Percentiles rank a stretch among this genome's conserved stretches.
phyloP scores from a whole-genome alignment of 2,113 vertebrate genomes.

The Oncorhynchus tshawytscha region DNA sequence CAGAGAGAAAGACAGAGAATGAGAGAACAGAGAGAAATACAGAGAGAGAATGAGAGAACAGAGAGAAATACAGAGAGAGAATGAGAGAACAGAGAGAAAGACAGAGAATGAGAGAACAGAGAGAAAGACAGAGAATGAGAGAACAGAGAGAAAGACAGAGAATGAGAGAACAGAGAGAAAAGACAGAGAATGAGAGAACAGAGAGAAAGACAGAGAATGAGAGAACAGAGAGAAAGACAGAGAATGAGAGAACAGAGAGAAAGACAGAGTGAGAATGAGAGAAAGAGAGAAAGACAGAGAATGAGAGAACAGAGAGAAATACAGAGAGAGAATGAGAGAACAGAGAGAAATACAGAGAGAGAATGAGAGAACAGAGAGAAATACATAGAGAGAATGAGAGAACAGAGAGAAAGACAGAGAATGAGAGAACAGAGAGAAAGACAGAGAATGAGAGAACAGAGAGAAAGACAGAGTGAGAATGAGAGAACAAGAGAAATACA shows the following conservation, averaged over 20 bases:
- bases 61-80: not conserved
- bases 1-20: too few relatives aligned
- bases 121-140: constrained; percentile 15
- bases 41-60: not conserved
- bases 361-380: not conserved
- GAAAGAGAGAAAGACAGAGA: too few relatives aligned
- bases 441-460: constrained; percentile 7
- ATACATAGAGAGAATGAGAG: too few relatives aligned
- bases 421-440: not conserved
- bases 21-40: too few relatives aligned
- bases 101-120: too few relatives aligned
- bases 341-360: not conserved
- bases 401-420: constrained; percentile 7
- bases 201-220: not conserved
- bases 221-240: too few relatives aligned
- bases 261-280: too few relatives aligned
- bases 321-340: not conserved
- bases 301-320: too few relatives aligned
- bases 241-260: too few relatives aligned
- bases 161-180: not conserved
- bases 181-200: constrained; percentile 17
- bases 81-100: not conserved
- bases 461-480: constrained; percentile 28
- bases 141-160: too few relatives aligned
- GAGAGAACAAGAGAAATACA: not conserved